phyloP scores from a whole-genome alignment of 2,113 vertebrate species.

The Nerophis lumbriciformis region DNA sequence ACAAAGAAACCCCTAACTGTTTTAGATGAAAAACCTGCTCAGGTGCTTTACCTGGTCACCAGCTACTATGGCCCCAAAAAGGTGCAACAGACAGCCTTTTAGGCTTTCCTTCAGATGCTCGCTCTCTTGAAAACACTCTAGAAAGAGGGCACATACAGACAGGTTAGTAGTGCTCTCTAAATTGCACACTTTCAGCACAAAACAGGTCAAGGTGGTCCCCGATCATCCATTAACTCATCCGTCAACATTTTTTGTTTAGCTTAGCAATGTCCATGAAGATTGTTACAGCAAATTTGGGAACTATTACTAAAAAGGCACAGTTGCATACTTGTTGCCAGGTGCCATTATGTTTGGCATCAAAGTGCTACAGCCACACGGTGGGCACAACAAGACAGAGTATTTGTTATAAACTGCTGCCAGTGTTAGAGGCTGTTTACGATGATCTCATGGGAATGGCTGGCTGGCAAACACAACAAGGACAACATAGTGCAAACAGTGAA shows the following conservation, averaged over 20 bases:
- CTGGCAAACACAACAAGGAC: slow-evolving; percentile 24
- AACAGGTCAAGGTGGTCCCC: slow-evolving; percentile 23
- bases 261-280: slow-evolving; percentile 13
- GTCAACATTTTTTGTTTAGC: slow-evolving; percentile 36
- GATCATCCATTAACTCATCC: slow-evolving; percentile 56
- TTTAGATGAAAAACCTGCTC: too few species aligned
- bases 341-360: slow-evolving; percentile 32
- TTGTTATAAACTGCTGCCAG: slow-evolving; percentile 45
- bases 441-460: slow-evolving; percentile 36
- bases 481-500: slow-evolving; percentile 40
- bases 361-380: slow-evolving; percentile 23
- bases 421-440: slow-evolving; percentile 41
- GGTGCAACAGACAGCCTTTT: slow-evolving; percentile 92
- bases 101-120: slow-evolving; percentile 96
- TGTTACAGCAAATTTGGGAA: not conserved
- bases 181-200: not conserved
- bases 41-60: slow-evolving; percentile 85
- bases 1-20: too few species aligned
- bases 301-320: not conserved
- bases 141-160: slow-evolving; percentile 39
- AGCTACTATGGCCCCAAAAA: slow-evolving; percentile 93
- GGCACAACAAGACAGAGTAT: slow-evolving; percentile 8
- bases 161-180: slow-evolving; percentile 2
- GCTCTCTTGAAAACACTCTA: slow-evolving; percentile 99
- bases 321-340: slow-evolving; percentile 5